Conservation (phyloP, 2,113 vertebrate genomes). For the Oenanthe oenanthe region DNA sequence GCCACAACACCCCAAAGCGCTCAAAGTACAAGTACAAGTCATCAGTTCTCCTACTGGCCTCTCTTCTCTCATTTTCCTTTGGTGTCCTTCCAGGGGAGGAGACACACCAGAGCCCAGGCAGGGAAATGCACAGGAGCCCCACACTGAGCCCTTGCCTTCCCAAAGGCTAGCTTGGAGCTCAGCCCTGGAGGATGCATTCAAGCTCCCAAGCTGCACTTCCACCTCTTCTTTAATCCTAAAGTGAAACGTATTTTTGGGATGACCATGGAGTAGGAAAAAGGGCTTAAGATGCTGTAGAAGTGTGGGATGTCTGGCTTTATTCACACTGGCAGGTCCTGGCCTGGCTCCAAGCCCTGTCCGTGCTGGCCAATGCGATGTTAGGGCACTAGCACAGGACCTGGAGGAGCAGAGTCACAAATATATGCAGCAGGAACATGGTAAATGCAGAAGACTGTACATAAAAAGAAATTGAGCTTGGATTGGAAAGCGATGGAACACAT, state of each 20-base stretch:
- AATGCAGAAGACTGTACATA: background rate
- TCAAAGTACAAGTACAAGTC: background rate
- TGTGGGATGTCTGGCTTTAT: background rate
- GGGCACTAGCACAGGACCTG: background rate
- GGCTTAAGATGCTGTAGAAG: background rate
- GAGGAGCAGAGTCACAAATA: background rate
- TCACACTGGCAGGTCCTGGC: background rate
- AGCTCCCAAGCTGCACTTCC: background rate
- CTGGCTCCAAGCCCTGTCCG: background rate
- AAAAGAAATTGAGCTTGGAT: background rate
- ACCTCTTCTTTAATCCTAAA: background rate
- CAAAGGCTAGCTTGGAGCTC: background rate
- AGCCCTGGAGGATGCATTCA: background rate
- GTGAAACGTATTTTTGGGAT: background rate
- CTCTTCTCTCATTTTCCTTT: background rate
- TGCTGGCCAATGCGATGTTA: background rate
- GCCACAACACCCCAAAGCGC: background rate
- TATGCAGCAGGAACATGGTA: background rate
- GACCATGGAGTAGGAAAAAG: background rate
- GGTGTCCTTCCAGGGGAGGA: background rate
- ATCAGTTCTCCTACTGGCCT: background rate
- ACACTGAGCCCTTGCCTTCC: background rate
- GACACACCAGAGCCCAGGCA: background rate
- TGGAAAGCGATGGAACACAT: background rate
- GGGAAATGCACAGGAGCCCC: background rate